Evolutionary conservation across 2,888 invertebrate genomes (phyloP), one percentile per base, ranked within the genome.

Genomic region (Xestoiulus laeticollis): DNA sequence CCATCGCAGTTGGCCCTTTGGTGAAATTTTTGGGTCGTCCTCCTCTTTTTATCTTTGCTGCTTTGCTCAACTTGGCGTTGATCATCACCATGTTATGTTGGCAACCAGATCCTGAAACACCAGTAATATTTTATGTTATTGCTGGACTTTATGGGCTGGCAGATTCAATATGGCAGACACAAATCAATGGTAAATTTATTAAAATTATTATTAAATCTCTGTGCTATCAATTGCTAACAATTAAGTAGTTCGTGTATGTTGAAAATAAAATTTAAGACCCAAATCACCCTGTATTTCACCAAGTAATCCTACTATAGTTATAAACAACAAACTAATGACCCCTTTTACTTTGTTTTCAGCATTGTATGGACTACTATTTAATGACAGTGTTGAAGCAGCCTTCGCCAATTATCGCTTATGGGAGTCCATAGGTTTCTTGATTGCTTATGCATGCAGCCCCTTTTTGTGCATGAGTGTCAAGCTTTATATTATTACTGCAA

Each of bases 101-200:
- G 98, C 94, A 94, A 89, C 97, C 98, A 0, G 95, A 95, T 91
- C 96, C 97, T 0, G 94, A 95, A 82, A 95, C 95, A 85, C 95
- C 96, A 0, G 93, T 95, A 33, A 94, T 96, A 3, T 98, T 98
- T 94, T 98, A 96, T 93, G 94, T 96, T 89, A 95, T 98, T 90
- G 96, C 98, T 0, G 97, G 96, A 0, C 93, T 97, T 2, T 98
- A 98, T 98, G 98, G 98, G 14, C 96, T 98, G 88, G 97, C 97
- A 0, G 98, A 98, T 91, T 98, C 97, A 19, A 96, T 98, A 0
- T 98, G 98, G 97, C 98, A 98, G 92, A 98, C 98, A 1, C 98
- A 98, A 93, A 95, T 98, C 88, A 98, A 98, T 91, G 97, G 98
- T 96, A 92, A 94, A 94, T 30, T 38, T 78, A 32, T 14, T 0